A percentile compares a stretch with the other conserved stretches of the same genome.
These are phyloP conservation scores for Hemicordylus capensis DNA, from an alignment of 2,113 vertebrate genomes.

Conservation along the genomic window DNA sequence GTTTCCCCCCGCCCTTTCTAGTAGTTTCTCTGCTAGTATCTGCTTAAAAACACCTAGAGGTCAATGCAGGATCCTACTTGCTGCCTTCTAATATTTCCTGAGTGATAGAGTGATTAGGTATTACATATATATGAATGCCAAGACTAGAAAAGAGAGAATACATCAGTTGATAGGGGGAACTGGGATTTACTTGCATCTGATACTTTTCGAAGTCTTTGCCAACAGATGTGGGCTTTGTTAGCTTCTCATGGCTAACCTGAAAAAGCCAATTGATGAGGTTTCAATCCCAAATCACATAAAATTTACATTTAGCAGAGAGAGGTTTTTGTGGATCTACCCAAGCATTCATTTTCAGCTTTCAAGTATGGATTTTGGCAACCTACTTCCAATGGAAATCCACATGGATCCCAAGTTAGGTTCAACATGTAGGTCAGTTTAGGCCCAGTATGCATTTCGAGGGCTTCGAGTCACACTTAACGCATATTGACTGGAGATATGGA, in stretches of 20 bases:
- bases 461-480: neutral
- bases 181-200: constrained; percentile 42
- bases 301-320: neutral
- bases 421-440: neutral
- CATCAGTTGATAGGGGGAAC: constrained; percentile 51
- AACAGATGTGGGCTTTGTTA: constrained; percentile 44
- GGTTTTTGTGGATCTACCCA: neutral
- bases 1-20: constrained; percentile 24
- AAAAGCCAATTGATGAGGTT: neutral
- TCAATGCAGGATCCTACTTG: constrained; percentile 47
- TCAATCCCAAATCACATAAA: neutral
- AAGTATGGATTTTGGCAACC: neutral
- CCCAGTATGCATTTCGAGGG: neutral
- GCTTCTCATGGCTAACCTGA: constrained; percentile 17
- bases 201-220: constrained; percentile 24
- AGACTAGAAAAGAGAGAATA: constrained; percentile 52
- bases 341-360: neutral
- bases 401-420: neutral
- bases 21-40: constrained; percentile 33
- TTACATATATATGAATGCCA: constrained; percentile 39
- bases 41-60: constrained; percentile 57
- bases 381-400: neutral
- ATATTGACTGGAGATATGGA: too few species aligned
- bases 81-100: constrained; percentile 53
- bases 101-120: constrained; percentile 23